Evolutionary conservation across 2,888 invertebrate species (phyloP).

Genomic region (Dexiosoma caninum): DNA sequence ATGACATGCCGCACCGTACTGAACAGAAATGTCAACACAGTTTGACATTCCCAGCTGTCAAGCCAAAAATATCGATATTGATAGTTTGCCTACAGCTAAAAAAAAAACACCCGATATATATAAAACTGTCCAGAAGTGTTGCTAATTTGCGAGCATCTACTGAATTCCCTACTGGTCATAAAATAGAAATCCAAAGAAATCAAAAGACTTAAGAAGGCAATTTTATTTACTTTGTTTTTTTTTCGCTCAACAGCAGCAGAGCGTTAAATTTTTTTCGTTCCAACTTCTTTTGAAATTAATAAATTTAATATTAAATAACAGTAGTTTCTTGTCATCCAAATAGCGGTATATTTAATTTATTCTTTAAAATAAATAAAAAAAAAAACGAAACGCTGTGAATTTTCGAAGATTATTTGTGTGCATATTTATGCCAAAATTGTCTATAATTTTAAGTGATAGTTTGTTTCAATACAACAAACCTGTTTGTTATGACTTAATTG

Average conservation of each 20-base stretch:
- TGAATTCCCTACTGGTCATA: not conserved
- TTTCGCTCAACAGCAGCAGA: not conserved
- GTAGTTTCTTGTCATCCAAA: no score
- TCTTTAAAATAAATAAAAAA: not conserved
- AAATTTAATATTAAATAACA: slow-evolving; percentile 4
- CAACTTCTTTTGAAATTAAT: not conserved
- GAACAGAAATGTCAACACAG: no score
- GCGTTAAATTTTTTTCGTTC: not conserved
- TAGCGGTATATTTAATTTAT: slow-evolving; percentile 12
- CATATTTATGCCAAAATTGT: not conserved
- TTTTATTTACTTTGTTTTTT: not conserved
- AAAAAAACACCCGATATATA: no score
- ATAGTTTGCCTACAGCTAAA: no score
- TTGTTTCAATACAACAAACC: not conserved
- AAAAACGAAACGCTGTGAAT: not conserved
- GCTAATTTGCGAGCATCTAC: no score
- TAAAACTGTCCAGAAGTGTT: no score
- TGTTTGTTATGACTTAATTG: slow-evolving; percentile 28
- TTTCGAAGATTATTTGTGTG: not conserved
- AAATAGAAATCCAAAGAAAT: not conserved
- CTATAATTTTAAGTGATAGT: not conserved
- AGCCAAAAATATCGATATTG: no score
- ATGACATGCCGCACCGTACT: no score
- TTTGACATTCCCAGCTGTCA: no score
- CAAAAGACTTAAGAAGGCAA: slow-evolving; percentile 40